These are phyloP conservation scores for Acanthococcus lagerstroemiae DNA, from an alignment of 2,888 invertebrate genomes.

Conservation along the genomic window DNA sequence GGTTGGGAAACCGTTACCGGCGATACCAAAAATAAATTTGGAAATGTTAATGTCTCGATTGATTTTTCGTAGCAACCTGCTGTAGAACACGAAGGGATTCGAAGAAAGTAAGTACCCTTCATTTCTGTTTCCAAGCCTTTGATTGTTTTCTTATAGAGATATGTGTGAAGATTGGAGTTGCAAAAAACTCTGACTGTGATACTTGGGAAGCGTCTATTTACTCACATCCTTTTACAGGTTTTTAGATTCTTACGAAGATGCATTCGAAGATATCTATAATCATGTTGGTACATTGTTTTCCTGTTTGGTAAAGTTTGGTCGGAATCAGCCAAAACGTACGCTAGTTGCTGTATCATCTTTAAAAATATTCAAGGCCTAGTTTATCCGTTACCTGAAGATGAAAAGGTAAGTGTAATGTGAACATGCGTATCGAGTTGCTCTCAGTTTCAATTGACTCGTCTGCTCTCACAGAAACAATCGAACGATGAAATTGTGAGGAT, in stretches of 20 bases:
- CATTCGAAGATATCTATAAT: constrained; percentile 73
- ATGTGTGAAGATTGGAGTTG: neutral
- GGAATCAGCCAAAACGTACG: constrained; percentile 49
- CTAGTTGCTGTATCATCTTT: constrained; percentile 80
- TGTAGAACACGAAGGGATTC: neutral
- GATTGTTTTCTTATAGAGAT: too few relatives aligned
- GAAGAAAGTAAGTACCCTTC: neutral
- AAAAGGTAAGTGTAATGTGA: constrained; percentile 55
- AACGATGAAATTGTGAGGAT: constrained; percentile 57
- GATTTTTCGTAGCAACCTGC: neutral
- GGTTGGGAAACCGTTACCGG: constrained; percentile 37
- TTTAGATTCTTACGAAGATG: constrained; percentile 83
- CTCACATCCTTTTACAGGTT: constrained; percentile 37
- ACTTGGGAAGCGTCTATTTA: neutral
- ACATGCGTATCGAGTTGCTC: too few relatives aligned
- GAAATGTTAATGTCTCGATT: neutral
- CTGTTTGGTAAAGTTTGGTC: constrained; percentile 81
- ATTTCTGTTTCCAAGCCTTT: neutral
- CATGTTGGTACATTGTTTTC: constrained; percentile 79
- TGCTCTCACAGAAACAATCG: constrained; percentile 46
- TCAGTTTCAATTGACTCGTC: too few relatives aligned
- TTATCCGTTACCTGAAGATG: constrained; percentile 75
- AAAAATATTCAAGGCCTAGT: constrained; percentile 75
- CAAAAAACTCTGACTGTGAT: neutral
- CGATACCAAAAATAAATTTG: neutral